A percentile compares a stretch with the other conserved stretches of the same genome.
These are phyloP conservation scores for Ips nitidus DNA, from an alignment of 1,140 invertebrate species.

Conservation along the genomic window DNA sequence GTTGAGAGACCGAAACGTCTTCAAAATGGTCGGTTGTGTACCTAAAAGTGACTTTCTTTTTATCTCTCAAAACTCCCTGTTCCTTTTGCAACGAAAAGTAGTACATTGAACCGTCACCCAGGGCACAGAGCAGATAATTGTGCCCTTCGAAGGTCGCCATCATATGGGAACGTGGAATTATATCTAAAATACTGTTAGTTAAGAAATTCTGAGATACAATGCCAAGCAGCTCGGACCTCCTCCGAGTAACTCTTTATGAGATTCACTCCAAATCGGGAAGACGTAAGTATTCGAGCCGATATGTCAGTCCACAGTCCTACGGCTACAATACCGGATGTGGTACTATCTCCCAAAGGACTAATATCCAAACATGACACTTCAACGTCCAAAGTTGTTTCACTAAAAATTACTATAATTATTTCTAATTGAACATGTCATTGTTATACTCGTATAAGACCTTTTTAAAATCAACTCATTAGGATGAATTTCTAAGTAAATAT, in stretches of 20 bases:
- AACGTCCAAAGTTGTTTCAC: slow-evolving; percentile 74
- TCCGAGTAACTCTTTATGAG: slow-evolving; percentile 83
- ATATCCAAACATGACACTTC: slow-evolving; percentile 97
- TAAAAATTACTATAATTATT: slow-evolving; percentile 45
- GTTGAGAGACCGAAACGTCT: slow-evolving; percentile 86
- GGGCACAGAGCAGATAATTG: slow-evolving; percentile 87
- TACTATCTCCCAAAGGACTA: slow-evolving; percentile 71
- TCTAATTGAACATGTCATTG: no score
- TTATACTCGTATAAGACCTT: no score
- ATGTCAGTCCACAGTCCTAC: slow-evolving; percentile 98
- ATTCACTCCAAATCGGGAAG: slow-evolving; percentile 76
- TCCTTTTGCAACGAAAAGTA: slow-evolving; percentile 86
- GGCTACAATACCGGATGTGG: slow-evolving; percentile 75
- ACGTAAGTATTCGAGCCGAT: slow-evolving; percentile 80
- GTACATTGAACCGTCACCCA: slow-evolving; percentile 97
- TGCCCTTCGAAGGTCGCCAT: slow-evolving; percentile 93
- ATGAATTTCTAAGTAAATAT: slow-evolving; percentile 85
- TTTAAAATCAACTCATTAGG: slow-evolving; percentile 66
- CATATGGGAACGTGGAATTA: slow-evolving; percentile 92
- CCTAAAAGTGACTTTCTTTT: slow-evolving; percentile 93
- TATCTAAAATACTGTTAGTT: no score
- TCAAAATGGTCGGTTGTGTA: slow-evolving; percentile 93
- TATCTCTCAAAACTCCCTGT: slow-evolving; percentile 73
- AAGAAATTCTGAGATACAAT: no score
- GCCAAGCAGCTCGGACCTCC: no score